Evolutionary conservation across 2,113 vertebrate species (phyloP).

Genomic region (Osmerus eperlanus): DNA sequence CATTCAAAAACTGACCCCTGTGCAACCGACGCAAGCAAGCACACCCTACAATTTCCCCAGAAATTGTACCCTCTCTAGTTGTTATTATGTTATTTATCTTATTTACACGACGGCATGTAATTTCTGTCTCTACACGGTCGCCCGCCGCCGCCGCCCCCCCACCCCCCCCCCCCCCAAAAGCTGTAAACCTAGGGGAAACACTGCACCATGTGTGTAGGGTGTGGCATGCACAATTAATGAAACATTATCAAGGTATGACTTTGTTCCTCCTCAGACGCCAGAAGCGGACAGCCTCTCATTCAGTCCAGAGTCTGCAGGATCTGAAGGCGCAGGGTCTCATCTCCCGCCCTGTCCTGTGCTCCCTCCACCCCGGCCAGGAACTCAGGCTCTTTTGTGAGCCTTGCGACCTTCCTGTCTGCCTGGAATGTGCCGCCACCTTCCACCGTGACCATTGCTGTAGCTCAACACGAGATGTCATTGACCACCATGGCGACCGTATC

Average conservation of each 20-base stretch:
- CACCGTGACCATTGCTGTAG: constrained; percentile 81
- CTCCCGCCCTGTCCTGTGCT: constrained; percentile 75
- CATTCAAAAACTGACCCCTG: no score
- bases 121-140: no score
- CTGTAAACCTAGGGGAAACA: no score
- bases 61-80: no score
- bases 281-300: constrained; percentile 81
- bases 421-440: constrained; percentile 72
- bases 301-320: constrained; percentile 71
- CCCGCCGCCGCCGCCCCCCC: no score
- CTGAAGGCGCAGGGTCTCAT: constrained; percentile 68
- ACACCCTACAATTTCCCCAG: no score
- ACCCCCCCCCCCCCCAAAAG: neutral
- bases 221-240: no score
- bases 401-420: constrained; percentile 82
- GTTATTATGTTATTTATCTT: no score
- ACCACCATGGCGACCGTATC: constrained; percentile 76
- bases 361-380: constrained; percentile 80
- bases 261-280: constrained; percentile 75
- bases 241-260: no score
- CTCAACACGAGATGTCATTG: constrained; percentile 65
- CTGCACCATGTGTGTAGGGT: neutral
- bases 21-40: no score
- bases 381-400: constrained; percentile 85
- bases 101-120: no score